Evolutionary conservation across 1,140 invertebrate genomes (phyloP), one percentile per base, ranked within the genome.

Genomic region (Drosophila insularis): DNA sequence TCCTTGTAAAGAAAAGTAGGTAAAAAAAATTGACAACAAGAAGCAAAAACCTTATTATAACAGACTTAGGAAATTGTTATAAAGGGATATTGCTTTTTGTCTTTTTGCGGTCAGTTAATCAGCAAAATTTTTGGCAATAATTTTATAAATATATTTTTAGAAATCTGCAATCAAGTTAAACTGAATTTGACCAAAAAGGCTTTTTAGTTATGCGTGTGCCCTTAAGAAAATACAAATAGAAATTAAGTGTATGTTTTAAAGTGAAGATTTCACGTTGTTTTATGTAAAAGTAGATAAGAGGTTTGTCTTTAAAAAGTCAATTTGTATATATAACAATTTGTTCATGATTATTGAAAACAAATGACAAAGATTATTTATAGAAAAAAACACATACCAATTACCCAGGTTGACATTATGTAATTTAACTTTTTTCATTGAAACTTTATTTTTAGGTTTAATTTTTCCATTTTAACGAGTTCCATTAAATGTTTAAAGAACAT

Each of bases 81-180:
- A 61, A 59, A 32, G 72, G 55, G 71, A 46, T 61, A 64, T 61
- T 56, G 50, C 43, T 61, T 62, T 74, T 74, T 39, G 21, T 58
- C 56, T 74, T 72, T 74, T 68, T 74, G 71, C 71, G 71, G 71
- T 74, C 71, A 74, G 73, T 74, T 74, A 74, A 74, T 74, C 55
- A 73, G 46, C 54, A 54, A 32, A 50, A 63, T 21, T 21, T 50
- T 11, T 11, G 10, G 21, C 43, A 50, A 50, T 50, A 50, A 50
- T 50, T 50, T 21, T 8, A 56, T 67, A 71, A 61, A 68, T 58
- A 27, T 19, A 19, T 46, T 46, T 46, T 7, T 27, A 27, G 17
- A 17, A 46, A 46, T 17, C 43, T 50, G 19, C 43, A 21, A 50
- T 21, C 10, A 50, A 21, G 7, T 19, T 21, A 50, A 50, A 50